A percentile compares a stretch with the other conserved stretches of the same genome.
Evolutionary conservation across 2,888 invertebrate genomes (phyloP).

Genomic region (Mythimna vitellina): DNA sequence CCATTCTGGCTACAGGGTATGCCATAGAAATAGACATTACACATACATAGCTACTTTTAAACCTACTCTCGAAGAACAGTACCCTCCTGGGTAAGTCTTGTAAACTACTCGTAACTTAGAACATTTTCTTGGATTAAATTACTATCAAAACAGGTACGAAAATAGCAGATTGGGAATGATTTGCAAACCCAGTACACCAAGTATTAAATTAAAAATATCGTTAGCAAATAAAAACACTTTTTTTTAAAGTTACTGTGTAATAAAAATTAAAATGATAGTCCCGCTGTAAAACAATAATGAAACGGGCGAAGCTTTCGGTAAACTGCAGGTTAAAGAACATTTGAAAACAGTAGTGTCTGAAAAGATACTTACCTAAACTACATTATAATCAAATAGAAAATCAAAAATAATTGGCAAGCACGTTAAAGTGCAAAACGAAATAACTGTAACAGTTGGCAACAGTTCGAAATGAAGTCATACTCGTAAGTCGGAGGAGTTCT

Average conservation of each 20-base stretch:
- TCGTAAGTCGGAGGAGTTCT: conserved; percentile 49
- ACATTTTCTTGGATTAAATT: too few species aligned
- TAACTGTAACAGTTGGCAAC: conserved; percentile 61
- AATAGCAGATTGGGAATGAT: background rate
- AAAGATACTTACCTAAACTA: conserved; percentile 7
- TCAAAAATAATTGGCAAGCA: conserved; percentile 25
- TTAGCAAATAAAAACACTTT: conserved; percentile 6
- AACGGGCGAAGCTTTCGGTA: background rate
- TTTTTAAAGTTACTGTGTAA: background rate
- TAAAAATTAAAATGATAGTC: background rate
- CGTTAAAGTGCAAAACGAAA: conserved; percentile 37
- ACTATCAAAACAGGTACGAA: background rate
- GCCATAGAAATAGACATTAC: too few species aligned
- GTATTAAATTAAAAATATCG: background rate
- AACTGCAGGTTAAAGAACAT: background rate
- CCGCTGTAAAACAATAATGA: background rate
- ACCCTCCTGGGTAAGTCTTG: too few species aligned
- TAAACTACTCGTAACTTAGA: too few species aligned
- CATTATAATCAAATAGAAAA: conserved; percentile 7
- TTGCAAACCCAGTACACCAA: background rate
- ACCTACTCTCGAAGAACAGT: too few species aligned
- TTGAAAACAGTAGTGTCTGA: background rate
- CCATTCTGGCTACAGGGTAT: too few species aligned
- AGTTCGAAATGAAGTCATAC: conserved; percentile 59
- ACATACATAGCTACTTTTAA: too few species aligned